Conservation (phyloP, 2,888 invertebrate genomes). For the Cremastobaeus sp. region DNA sequence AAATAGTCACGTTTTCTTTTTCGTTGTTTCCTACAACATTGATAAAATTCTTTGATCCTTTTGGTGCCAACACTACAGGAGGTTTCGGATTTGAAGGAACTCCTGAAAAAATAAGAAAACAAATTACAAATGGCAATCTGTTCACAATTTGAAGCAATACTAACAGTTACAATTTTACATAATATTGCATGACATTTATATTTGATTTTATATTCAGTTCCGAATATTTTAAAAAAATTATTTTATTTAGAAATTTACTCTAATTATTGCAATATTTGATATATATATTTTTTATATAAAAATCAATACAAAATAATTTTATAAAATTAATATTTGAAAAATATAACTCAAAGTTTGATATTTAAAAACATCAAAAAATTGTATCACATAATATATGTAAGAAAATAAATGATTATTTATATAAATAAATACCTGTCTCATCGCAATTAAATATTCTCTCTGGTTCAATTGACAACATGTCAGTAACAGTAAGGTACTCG, state of each 20-base stretch:
- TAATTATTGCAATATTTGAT: slow-evolving; percentile 1
- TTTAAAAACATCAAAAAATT: too few species aligned
- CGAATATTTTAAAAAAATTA: slow-evolving; percentile 10
- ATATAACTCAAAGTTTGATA: slow-evolving; percentile 2
- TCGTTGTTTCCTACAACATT: slow-evolving; percentile 56
- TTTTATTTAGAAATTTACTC: slow-evolving; percentile 6
- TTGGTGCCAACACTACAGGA: slow-evolving; percentile 63
- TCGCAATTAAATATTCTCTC: slow-evolving; percentile 65
- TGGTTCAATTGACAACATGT: slow-evolving; percentile 31
- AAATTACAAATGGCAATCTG: too few species aligned
- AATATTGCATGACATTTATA: too few species aligned
- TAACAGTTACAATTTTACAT: too few species aligned
- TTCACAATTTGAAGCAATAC: too few species aligned
- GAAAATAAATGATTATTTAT: too few species aligned
- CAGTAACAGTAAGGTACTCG: slow-evolving; percentile 35
- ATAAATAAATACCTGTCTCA: too few species aligned
- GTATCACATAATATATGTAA: too few species aligned
- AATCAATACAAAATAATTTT: slow-evolving; percentile 3
- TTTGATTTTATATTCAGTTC: slow-evolving; percentile 3
- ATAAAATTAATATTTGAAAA: background rate
- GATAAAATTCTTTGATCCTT: slow-evolving; percentile 66
- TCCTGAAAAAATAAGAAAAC: too few species aligned
- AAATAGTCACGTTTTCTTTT: slow-evolving; percentile 20
- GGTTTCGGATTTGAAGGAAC: slow-evolving; percentile 65
- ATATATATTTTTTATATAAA: slow-evolving; percentile 10